Percentiles rank a stretch among this genome's conserved stretches.
phyloP scores from a whole-genome alignment of 2,888 invertebrate genomes.

The Thereva nobilitata region DNA sequence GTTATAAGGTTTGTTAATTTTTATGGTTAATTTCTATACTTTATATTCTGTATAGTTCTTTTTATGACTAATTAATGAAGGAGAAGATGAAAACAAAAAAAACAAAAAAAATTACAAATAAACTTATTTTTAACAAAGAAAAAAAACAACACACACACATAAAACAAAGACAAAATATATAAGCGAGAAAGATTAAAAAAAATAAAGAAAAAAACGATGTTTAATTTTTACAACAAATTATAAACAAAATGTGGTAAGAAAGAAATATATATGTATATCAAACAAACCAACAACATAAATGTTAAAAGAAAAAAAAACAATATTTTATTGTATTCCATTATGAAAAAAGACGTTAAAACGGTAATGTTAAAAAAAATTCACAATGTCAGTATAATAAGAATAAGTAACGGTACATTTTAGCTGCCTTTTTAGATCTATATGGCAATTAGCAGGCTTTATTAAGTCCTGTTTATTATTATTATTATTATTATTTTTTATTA shows the following conservation, averaged over 20 bases:
- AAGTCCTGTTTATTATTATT: too few species aligned
- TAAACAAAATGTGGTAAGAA: neutral
- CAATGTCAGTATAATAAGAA: constrained; percentile 33
- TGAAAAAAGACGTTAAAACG: constrained; percentile 20
- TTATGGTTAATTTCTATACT: constrained; percentile 28
- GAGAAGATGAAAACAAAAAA: neutral
- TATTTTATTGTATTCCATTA: constrained; percentile 4
- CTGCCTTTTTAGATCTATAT: constrained; percentile 28
- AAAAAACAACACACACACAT: constrained; percentile 1
- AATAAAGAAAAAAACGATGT: too few species aligned
- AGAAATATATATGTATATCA: constrained; percentile 12
- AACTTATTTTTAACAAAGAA: neutral
- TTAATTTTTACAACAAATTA: too few species aligned
- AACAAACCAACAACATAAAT: constrained; percentile 7
- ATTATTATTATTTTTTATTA: too few species aligned
- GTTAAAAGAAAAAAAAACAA: constrained; percentile 10
- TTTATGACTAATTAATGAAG: constrained; percentile 26
- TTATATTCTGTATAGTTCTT: constrained; percentile 36
- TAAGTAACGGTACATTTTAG: constrained; percentile 31
- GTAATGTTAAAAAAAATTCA: constrained; percentile 24
- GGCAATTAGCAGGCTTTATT: constrained; percentile 9
- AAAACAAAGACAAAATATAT: constrained; percentile 2
- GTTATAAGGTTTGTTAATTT: constrained; percentile 35
- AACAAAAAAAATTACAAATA: constrained; percentile 10
- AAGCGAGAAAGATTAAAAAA: too few species aligned